Evolutionary conservation across 2,888 invertebrate genomes (phyloP), one percentile per base, ranked within the genome.

Genomic region (Lithophane semibrunnea): DNA sequence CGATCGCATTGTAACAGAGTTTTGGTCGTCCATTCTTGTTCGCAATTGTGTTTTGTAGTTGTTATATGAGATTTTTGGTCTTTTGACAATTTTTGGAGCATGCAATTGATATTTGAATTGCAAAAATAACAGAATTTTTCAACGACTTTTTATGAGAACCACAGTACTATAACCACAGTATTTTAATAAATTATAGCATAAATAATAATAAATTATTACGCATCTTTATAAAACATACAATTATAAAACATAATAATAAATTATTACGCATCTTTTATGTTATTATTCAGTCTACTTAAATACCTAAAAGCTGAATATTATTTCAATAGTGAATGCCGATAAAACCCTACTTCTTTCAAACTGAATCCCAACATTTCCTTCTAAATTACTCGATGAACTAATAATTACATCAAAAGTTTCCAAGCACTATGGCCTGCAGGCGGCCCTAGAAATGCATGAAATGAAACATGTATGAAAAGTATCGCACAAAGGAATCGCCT

Each of bases 1-100:
- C 93, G 94, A 94, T 94, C 93, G 91, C 90, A 89, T 90, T 90
- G 92, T 91, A 91, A 92, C 91, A 88, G 91, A 93, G 92, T 93
- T 93, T 91, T 86, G 91, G 89, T 90, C 89, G 91, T 91, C 83
- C 85, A 82, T 82, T 88, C 79, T 85, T 83, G 85, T 86, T 88
- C 78, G 24, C 78, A 79, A 85, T 85, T 80, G 78, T 83, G 69
- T 86, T 85, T 79, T 72, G 29, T 58, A 82, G 74, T 82, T 84
- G 70, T 18, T 73, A 42, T 84, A 66, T 63, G 70, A 79, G 63
- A 58, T 79, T 77, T 65, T 56, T 49, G 70, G 70, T 66, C 2
- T 49, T 16, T 66, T 56, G 42, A 44, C 24, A n/a, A 47, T 13
- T 37, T 58, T 60, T n/a, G 29, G 21, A 2, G 18, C 18, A 54